Base-by-base conservation (phyloP, 1,140 invertebrate species). In the Dendrolimus punctatus region DNA sequence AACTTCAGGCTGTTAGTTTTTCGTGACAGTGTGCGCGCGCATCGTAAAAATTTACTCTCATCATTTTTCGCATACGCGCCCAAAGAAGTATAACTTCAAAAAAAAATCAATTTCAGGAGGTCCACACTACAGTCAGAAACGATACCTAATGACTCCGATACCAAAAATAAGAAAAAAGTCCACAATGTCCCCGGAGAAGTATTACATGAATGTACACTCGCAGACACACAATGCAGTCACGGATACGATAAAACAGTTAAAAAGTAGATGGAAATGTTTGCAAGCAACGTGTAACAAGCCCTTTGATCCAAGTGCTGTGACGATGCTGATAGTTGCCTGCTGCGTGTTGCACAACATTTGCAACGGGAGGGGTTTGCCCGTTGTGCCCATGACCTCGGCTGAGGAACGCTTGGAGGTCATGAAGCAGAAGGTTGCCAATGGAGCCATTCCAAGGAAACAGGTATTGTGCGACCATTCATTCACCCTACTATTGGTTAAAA, bases 381-480 rank as follows among this genome's bases (percentile, higher is more conserved):
- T 62, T 0, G 58, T 67, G 3, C 68, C 66, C 4, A 81, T 85
- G 75, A 74, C 73, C 0, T 72, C 68, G 5, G 66, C 81, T 0
- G 81, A 85, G 37, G 81, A 85, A 39, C 58, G 81, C 0, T 46
- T 85, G 3, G 81, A 85, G 50, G 69, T 69, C 0, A 82, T 85
- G 81, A 85, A 85, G 51, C 81, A 85, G 48, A 73, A 75, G 6
- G 81, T 83, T 0, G 81, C 81, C 0, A 83, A 80, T 39, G 67
- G 71, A 1, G 65, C 79, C 0, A 57, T 80, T 8, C 69, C 79
- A 0, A 63, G 72, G 10, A 80, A 78, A 53, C 67, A 72, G 40
- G 61, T 65, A 23, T 23, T 23, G 23, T 23, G 23, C 23, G 23
- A 23, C 23, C 23, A 23, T 23, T 23, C 23, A 23, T 23, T 23